phyloP scores from a whole-genome alignment of 2,113 vertebrate species.

The Nerophis lumbriciformis region DNA sequence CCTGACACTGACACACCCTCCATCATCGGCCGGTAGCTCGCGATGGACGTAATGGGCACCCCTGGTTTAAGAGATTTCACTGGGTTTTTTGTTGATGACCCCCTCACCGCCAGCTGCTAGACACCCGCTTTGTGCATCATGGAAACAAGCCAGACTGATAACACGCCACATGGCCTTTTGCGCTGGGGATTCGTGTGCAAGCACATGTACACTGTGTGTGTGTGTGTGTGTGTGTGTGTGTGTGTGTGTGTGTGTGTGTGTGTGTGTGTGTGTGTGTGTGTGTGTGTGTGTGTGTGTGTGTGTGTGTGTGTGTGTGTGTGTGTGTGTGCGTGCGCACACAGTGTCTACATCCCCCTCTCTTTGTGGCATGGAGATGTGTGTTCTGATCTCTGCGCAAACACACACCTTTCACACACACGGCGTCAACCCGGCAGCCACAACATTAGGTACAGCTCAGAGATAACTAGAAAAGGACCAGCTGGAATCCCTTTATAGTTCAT shows the following conservation, averaged over 20 bases:
- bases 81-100: slow-evolving; percentile 3
- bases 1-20: no score
- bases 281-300: background rate
- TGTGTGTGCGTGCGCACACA: slow-evolving; percentile 2
- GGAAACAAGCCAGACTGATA: slow-evolving; percentile 38
- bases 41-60: no score
- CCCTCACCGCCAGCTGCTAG: slow-evolving; percentile 24
- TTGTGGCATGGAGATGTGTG: slow-evolving; percentile 26
- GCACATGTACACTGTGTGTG: background rate
- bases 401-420: slow-evolving; percentile 30
- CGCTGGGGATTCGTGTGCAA: background rate
- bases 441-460: background rate
- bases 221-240: slow-evolving; percentile 3
- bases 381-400: slow-evolving; percentile 25
- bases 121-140: slow-evolving; percentile 16
- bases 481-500: background rate
- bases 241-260: slow-evolving; percentile 3
- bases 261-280: background rate
- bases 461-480: background rate
- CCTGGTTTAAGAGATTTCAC: slow-evolving; percentile 5
- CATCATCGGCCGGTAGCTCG: no score
- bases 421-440: slow-evolving; percentile 2
- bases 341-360: slow-evolving; percentile 16
- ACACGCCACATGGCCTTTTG: slow-evolving; percentile 21
- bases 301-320: slow-evolving; percentile 2